Base-by-base conservation (phyloP, 2,888 invertebrate species). In the Oscheius sp. region DNA sequence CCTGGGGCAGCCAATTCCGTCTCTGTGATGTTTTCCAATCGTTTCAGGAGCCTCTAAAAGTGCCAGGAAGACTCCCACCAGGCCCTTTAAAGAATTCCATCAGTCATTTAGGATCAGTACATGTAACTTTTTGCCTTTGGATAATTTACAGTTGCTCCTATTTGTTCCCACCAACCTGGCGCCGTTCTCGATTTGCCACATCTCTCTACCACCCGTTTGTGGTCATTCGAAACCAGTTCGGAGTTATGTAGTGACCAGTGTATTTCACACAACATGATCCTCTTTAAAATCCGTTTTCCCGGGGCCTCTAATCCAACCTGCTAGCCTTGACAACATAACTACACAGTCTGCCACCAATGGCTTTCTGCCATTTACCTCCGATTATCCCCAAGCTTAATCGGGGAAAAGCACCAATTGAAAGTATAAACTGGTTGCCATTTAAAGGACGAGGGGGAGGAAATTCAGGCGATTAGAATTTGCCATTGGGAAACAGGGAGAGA, bases 151-250 rank as follows among this genome's bases (percentile, higher is more conserved):
- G n/a, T n/a, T n/a, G n/a, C n/a, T n/a, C n/a, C n/a, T n/a, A n/a
- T n/a, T n/a, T n/a, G n/a, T 49, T 49, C 49, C 6, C 49, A 5
- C 49, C 49, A 3, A 13, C 49, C 18, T 49, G n/a, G 49, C n/a
- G 18, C n/a, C 29, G 58, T 27, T 58, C 58, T 58, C 58, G 58
- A 16, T 58, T 58, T 58, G 58, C 58, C 58, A 58, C 58, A 9
- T 29, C n/a, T 9, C 12, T 29, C 27, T 29, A 1, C 12, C 13
- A 29, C 1, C 49, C 49, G 18, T 3, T 13, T 13, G 49, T 3
- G 49, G 18, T 2, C 6, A 49, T 5, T 7, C n/a, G 16, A 13
- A 18, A 49, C 49, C 16, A 49, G 49, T 18, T 49, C 49, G 5
- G 18, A 35, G 35, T 35, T 35, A 35, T 35, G 35, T 35, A 35